Conservation (phyloP, 1,140 invertebrate species). For the Lepidurus packardi region DNA sequence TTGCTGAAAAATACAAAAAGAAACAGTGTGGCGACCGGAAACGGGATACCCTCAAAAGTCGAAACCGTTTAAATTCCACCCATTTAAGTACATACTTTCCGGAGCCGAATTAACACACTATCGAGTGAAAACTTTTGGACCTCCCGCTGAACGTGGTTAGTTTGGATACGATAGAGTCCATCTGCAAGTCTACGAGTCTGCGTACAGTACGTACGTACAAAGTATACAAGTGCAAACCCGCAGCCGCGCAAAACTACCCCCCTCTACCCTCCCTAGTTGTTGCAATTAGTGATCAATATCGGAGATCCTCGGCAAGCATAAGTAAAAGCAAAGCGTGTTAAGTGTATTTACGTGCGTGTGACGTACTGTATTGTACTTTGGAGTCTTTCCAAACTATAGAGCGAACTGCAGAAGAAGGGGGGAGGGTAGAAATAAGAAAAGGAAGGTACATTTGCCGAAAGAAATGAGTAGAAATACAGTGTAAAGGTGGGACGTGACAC, state of each 20-base stretch:
- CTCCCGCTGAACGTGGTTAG: too few relatives aligned
- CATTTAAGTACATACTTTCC: neutral
- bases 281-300: slow-evolving; percentile 13
- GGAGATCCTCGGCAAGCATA: neutral
- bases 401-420: too few relatives aligned
- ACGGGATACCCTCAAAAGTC: neutral
- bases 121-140: too few relatives aligned
- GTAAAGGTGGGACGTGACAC: too few relatives aligned
- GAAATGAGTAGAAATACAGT: too few relatives aligned
- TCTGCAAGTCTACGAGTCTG: too few relatives aligned
- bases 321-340: neutral
- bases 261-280: neutral
- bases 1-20: neutral
- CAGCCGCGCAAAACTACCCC: neutral
- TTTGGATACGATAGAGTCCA: too few relatives aligned
- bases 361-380: neutral
- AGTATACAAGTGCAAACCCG: neutral
- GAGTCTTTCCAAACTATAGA: neutral
- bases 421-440: too few relatives aligned
- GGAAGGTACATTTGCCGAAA: too few relatives aligned
- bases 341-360: neutral
- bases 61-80: too few relatives aligned
- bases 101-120: neutral
- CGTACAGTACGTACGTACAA: too few relatives aligned
- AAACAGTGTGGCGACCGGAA: neutral